phyloP scores from a whole-genome alignment of 2,113 vertebrate species.

The Hemiprocne comata region DNA sequence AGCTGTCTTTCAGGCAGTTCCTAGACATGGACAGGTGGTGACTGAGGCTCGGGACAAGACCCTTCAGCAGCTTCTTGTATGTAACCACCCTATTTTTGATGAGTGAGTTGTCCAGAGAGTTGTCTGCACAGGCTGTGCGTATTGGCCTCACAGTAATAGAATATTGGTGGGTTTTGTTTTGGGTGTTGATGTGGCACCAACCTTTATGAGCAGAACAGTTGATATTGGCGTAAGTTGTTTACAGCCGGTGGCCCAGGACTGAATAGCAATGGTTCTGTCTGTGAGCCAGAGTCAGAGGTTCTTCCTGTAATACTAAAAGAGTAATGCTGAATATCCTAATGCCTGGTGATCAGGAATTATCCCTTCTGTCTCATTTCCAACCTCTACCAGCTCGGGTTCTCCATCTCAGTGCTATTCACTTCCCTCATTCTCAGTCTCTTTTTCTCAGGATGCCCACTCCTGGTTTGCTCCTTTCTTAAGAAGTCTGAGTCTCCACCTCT shows the following conservation, averaged over 20 bases:
- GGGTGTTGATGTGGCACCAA: not conserved
- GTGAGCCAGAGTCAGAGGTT: not conserved
- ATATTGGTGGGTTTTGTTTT: not conserved
- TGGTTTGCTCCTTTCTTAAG: not conserved
- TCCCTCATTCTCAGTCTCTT: not conserved
- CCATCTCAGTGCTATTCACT: not conserved
- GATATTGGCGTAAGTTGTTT: not conserved
- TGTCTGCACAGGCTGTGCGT: not conserved
- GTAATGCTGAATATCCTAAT: not conserved
- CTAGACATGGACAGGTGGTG: not conserved
- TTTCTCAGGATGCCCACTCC: not conserved
- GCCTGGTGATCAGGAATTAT: not conserved
- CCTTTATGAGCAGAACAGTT: not conserved
- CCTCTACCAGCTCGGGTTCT: not conserved
- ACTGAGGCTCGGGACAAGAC: not conserved
- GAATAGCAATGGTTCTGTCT: not conserved
- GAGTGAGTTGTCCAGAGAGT: not conserved
- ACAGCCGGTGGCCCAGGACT: not conserved
- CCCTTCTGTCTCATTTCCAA: not conserved
- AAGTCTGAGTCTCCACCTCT: not conserved
- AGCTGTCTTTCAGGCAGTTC: not conserved
- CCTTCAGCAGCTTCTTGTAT: not conserved
- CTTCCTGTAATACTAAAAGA: not conserved
- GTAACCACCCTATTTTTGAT: not conserved
- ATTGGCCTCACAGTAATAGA: not conserved